phyloP scores from a whole-genome alignment of 1,140 invertebrate species.

The Neodiprion fabricii region DNA sequence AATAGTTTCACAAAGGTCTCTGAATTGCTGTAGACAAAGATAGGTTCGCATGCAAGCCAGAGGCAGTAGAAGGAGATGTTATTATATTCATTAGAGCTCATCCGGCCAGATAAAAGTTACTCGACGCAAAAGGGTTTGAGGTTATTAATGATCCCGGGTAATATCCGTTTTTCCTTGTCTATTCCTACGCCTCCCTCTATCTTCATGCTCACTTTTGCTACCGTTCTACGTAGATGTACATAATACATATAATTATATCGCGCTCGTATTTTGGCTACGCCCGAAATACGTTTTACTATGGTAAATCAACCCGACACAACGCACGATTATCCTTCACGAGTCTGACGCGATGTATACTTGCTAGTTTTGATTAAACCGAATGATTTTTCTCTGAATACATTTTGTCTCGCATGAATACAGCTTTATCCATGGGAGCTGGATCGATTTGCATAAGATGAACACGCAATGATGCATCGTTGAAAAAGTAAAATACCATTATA shows the following conservation, averaged over 20 bases:
- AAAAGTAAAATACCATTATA: too few species aligned
- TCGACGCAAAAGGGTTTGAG: conserved; percentile 39
- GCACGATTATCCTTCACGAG: conserved; percentile 34
- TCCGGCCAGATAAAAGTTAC: conserved; percentile 44
- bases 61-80: conserved; percentile 28
- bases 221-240: background rate
- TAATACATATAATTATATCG: background rate
- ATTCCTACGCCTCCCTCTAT: conserved; percentile 23
- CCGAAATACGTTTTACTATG: conserved; percentile 39
- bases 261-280: conserved; percentile 15
- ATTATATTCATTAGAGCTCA: conserved; percentile 45
- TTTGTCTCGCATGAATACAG: too few species aligned
- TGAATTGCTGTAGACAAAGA: background rate
- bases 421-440: too few species aligned
- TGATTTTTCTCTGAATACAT: too few species aligned
- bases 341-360: too few species aligned
- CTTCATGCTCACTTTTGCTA: conserved; percentile 29
- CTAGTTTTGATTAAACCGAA: too few species aligned
- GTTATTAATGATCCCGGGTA: conserved; percentile 48
- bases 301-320: conserved; percentile 35
- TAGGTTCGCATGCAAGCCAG: background rate
- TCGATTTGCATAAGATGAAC: too few species aligned
- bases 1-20: background rate
- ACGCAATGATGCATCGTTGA: too few species aligned
- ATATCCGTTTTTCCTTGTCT: conserved; percentile 35